Conservation (phyloP, 2,113 vertebrate genomes). For the Gyps fulvus region DNA sequence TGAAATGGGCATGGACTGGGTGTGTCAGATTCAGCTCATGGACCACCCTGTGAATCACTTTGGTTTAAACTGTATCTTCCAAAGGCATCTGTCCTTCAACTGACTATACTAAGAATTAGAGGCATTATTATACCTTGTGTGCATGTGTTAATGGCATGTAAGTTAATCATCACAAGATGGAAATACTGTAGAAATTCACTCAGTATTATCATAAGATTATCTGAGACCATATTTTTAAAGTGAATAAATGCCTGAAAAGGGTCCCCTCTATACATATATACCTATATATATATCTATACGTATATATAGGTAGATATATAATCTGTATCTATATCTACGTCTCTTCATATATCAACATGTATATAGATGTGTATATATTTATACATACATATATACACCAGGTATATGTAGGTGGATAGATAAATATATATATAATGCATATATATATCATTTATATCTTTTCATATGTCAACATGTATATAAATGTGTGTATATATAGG, state of each 20-base stretch:
- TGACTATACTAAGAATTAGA: neutral
- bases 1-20: fast-evolving
- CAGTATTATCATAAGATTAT: neutral
- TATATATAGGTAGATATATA: neutral
- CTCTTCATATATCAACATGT: neutral
- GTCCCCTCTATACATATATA: neutral
- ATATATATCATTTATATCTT: neutral
- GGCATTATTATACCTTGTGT: neutral
- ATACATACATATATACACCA: neutral
- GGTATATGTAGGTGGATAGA: neutral
- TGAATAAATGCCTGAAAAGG: neutral
- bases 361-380: neutral
- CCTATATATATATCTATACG: too few species aligned
- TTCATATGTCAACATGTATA: neutral
- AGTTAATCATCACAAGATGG: neutral
- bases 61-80: neutral
- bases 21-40: neutral
- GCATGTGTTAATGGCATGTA: neutral
- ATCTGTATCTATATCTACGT: neutral
- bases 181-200: neutral
- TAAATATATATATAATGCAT: neutral
- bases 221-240: neutral
- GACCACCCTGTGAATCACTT: neutral
- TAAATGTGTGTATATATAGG: neutral
- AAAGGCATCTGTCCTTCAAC: neutral